Conservation (phyloP, 2,113 vertebrate species). For the Ochotona curzoniae region DNA sequence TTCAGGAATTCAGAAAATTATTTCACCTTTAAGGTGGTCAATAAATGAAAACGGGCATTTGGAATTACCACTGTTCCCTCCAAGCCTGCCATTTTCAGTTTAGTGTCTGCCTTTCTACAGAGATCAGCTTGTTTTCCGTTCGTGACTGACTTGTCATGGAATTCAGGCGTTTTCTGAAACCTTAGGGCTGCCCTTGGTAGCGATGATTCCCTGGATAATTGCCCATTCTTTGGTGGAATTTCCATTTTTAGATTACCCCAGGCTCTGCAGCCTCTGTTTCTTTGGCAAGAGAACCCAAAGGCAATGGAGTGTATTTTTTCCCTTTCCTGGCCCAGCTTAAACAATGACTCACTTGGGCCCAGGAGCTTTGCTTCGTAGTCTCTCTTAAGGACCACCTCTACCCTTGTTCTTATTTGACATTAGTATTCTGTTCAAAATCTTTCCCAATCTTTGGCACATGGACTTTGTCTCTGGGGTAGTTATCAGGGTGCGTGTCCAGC, state of each 20-base stretch:
- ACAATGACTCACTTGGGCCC: conserved; percentile 69
- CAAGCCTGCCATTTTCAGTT: conserved; percentile 32
- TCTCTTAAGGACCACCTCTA: conserved; percentile 58
- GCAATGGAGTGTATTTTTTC: conserved; percentile 42
- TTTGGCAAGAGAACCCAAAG: conserved; percentile 74
- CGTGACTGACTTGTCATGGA: conserved; percentile 49
- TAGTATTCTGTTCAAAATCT: conserved; percentile 21
- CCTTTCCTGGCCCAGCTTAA: conserved; percentile 61
- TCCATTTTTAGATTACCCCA: conserved; percentile 71
- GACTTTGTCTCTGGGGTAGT: background rate
- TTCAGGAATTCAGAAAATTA: background rate
- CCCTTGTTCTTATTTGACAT: conserved; percentile 48
- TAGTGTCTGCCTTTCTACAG: conserved; percentile 41
- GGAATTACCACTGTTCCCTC: conserved; percentile 20
- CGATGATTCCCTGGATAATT: conserved; percentile 65
- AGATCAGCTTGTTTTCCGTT: conserved; percentile 37
- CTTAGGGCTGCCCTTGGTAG: conserved; percentile 37
- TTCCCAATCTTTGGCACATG: conserved; percentile 23
- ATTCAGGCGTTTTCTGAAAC: conserved; percentile 63
- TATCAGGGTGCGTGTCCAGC: background rate
- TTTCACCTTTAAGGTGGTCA: background rate
- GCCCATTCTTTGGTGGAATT: conserved; percentile 72
- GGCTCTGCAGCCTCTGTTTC: conserved; percentile 55
- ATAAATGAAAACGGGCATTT: conserved; percentile 48
- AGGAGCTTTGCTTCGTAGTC: conserved; percentile 62